Base-by-base conservation (phyloP, 2,113 vertebrate genomes). In the Podarcis muralis region DNA sequence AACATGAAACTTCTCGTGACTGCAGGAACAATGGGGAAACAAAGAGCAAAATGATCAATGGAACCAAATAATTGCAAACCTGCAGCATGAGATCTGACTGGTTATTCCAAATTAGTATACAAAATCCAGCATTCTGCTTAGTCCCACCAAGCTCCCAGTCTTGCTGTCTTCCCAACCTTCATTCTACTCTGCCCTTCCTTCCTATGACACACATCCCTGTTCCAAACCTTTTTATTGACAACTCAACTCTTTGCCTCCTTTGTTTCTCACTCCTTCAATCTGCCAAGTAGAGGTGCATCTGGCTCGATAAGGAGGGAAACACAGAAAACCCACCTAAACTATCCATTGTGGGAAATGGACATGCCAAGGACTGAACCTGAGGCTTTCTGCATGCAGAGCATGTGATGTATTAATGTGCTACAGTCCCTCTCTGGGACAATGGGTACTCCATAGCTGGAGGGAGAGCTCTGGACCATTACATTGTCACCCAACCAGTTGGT, bases 1-100 rank as follows among this genome's bases (percentile, higher is more conserved):
- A 88, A 93, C 95, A 90, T 94, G 96, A 97, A 92, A 97, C 62
- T 12, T 97, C 96, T 6, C 96, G 96, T 88, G 96, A 90, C 97
- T 98, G 92, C 85, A 96, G 90, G 13, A 90, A 77, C 79, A 87
- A 68, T 88, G 89, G 27, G 5, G 71, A n/a, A n/a, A 53, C 68
- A 65, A 77, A 27, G 27, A 75, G 18, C 6, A 65, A 20, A 75
- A 40, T 62, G 23, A 74, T 74, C 32, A 6, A 59, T 59, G 71
- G 7, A 59, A 71, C 23, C 35, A 77, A 48, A n/a, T 84, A 23
- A 20, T 25, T 74, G 22, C n/a, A 57, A n/a, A 40, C 6, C 22
- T 57, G 25, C n/a, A 79, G 30, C 7, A 22, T 25, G 59, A 35
- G n/a, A 65, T 65, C n/a, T 22, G 2, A 32, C 12, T 71, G 12